Evolutionary conservation across 2,888 invertebrate genomes (phyloP).

Genomic region (Axea sp.): DNA sequence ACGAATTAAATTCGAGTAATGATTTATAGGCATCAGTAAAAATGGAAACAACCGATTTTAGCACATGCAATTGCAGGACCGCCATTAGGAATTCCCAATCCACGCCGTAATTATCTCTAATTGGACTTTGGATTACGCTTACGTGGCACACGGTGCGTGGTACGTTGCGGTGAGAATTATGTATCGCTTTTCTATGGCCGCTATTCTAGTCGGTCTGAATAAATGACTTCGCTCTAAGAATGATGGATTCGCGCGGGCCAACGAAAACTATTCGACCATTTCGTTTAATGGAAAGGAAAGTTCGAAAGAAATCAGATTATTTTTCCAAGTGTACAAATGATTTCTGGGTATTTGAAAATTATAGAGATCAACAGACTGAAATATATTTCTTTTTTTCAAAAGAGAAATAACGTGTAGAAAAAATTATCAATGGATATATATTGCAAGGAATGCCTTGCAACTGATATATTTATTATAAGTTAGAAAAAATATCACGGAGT

Average conservation of each 20-base stretch:
- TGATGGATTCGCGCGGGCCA: conserved; percentile 4
- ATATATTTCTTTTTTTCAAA: too few relatives aligned
- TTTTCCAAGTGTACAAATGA: too few relatives aligned
- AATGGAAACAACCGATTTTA: conserved; percentile 58
- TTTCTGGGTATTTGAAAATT: too few relatives aligned
- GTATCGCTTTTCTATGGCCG: conserved; percentile 66
- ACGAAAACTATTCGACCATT: background rate
- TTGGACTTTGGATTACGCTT: conserved; percentile 73
- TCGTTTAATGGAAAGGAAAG: background rate
- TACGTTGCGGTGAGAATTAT: conserved; percentile 69
- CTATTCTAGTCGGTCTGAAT: conserved; percentile 17
- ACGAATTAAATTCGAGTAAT: conserved; percentile 66
- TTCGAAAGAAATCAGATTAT: background rate
- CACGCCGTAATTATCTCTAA: conserved; percentile 75
- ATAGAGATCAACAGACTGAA: too few relatives aligned
- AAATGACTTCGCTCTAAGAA: conserved; percentile 28
- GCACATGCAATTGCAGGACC: conserved; percentile 12
- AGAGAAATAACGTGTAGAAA: too few relatives aligned
- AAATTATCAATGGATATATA: too few relatives aligned
- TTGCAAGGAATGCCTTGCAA: too few relatives aligned
- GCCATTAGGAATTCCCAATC: conserved; percentile 73
- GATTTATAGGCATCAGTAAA: conserved; percentile 67
- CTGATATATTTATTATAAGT: too few relatives aligned
- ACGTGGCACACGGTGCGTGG: conserved; percentile 67
- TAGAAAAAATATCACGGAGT: too few relatives aligned